Conservation (phyloP, 2,888 invertebrate genomes). For the Andrena hattorfiana region DNA sequence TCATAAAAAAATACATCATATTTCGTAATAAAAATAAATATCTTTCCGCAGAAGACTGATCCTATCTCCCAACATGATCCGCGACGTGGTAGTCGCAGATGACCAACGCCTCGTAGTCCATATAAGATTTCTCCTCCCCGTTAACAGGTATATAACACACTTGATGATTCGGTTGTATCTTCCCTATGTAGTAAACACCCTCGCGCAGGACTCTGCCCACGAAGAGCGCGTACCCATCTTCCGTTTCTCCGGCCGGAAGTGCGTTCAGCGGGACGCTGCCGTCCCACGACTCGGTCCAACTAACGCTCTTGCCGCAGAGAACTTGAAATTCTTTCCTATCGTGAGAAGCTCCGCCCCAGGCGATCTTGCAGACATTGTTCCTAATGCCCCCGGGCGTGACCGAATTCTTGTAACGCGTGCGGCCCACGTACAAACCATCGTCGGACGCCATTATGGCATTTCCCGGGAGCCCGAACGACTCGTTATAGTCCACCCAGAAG, state of each 20-base stretch:
- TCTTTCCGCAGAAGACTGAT: background rate
- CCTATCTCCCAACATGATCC: slow-evolving; percentile 76
- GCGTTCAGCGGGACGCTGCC: slow-evolving; percentile 80
- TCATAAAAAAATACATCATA: slow-evolving; percentile 45
- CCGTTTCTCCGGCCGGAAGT: slow-evolving; percentile 79
- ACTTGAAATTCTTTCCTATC: slow-evolving; percentile 76
- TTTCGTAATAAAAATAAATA: slow-evolving; percentile 57
- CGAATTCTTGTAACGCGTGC: slow-evolving; percentile 69
- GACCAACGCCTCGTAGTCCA: slow-evolving; percentile 81
- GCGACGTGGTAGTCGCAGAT: slow-evolving; percentile 65
- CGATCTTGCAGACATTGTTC: slow-evolving; percentile 64
- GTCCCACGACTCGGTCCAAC: slow-evolving; percentile 77
- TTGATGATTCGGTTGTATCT: slow-evolving; percentile 80
- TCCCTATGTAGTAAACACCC: slow-evolving; percentile 76
- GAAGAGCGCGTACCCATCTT: slow-evolving; percentile 77
- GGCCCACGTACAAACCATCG: slow-evolving; percentile 74
- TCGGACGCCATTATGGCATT: slow-evolving; percentile 73
- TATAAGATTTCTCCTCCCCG: slow-evolving; percentile 73
- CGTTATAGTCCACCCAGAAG: slow-evolving; percentile 75
- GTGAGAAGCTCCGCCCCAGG: slow-evolving; percentile 73
- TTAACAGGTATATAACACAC: slow-evolving; percentile 77
- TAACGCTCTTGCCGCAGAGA: slow-evolving; percentile 74
- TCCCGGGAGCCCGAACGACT: slow-evolving; percentile 68
- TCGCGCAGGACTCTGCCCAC: slow-evolving; percentile 78
- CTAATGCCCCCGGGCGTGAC: slow-evolving; percentile 74